Percentiles rank a stretch among this genome's conserved stretches.
Evolutionary conservation across 2,888 invertebrate genomes (phyloP).

Genomic region (Nineta flava): DNA sequence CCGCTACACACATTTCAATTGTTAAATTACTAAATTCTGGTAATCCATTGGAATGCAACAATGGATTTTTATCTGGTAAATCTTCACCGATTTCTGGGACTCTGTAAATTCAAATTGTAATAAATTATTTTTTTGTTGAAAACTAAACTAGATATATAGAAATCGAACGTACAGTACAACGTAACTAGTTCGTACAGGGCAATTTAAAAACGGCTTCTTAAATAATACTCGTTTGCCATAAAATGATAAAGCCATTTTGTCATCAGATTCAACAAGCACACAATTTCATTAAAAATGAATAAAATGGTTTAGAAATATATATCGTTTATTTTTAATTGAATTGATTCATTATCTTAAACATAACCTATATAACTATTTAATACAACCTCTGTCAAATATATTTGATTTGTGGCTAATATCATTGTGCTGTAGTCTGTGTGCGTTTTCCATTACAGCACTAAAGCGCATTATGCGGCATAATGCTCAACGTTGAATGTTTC

Average conservation of each 20-base stretch:
- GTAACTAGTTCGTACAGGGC: conserved; percentile 37
- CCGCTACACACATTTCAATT: conserved; percentile 70
- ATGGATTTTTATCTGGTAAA: conserved; percentile 53
- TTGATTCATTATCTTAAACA: too few species aligned
- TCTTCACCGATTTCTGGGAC: conserved; percentile 77
- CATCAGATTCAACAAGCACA: not conserved
- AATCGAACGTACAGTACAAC: conserved; percentile 48
- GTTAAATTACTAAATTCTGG: conserved; percentile 70
- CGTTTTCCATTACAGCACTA: too few species aligned
- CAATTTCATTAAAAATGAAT: too few species aligned
- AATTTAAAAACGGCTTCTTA: conserved; percentile 18
- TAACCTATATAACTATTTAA: too few species aligned
- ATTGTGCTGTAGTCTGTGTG: too few species aligned
- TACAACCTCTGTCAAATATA: too few species aligned
- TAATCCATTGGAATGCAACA: conserved; percentile 54
- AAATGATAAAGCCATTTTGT: conserved; percentile 24
- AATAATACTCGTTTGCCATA: conserved; percentile 22
- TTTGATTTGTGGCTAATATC: too few species aligned
- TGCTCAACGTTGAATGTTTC: too few species aligned
- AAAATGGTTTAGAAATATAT: too few species aligned
- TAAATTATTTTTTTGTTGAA: conserved; percentile 7
- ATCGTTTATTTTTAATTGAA: too few species aligned
- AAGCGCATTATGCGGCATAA: too few species aligned
- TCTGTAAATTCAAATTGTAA: conserved; percentile 29
- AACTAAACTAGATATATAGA: not conserved